Evolutionary conservation across 1,140 invertebrate genomes (phyloP).

Genomic region (Eumeta japonica): DNA sequence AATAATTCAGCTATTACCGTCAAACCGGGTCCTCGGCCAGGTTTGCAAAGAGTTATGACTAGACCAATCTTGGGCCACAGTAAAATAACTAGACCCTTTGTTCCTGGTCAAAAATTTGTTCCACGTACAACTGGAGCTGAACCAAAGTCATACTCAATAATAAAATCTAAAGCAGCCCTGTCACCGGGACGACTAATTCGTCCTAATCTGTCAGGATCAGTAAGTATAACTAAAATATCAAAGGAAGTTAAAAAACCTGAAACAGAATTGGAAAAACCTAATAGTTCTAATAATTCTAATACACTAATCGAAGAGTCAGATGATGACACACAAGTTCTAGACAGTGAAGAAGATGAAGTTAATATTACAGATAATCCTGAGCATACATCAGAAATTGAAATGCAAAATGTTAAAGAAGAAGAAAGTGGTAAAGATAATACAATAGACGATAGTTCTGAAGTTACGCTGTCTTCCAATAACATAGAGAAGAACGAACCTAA

Average conservation of each 20-base stretch:
- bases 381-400: too few species aligned
- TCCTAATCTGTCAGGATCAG: slow-evolving; percentile 35
- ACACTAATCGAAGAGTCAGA: slow-evolving; percentile 25
- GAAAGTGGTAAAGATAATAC: too few species aligned
- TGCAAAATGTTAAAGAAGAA: too few species aligned
- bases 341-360: slow-evolving; percentile 40
- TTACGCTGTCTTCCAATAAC: slow-evolving; percentile 18
- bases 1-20: slow-evolving; percentile 69
- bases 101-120: slow-evolving; percentile 42
- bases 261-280: slow-evolving; percentile 20
- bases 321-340: slow-evolving; percentile 41
- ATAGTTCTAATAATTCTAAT: slow-evolving; percentile 11
- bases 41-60: slow-evolving; percentile 33
- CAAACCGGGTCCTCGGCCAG: slow-evolving; percentile 59
- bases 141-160: slow-evolving; percentile 24
- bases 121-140: slow-evolving; percentile 30
- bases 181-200: slow-evolving; percentile 25
- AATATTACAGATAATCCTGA: slow-evolving; percentile 5
- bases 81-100: slow-evolving; percentile 31
- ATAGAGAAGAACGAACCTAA: slow-evolving; percentile 17
- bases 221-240: slow-evolving; percentile 46
- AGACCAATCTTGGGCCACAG: slow-evolving; percentile 36
- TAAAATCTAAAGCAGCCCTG: slow-evolving; percentile 26
- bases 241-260: slow-evolving; percentile 30
- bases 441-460: slow-evolving; percentile 11